A percentile compares a stretch with the other conserved stretches of the same genome.
Evolutionary conservation across 2,888 invertebrate genomes (phyloP).

Genomic region (Saturnia japonica): DNA sequence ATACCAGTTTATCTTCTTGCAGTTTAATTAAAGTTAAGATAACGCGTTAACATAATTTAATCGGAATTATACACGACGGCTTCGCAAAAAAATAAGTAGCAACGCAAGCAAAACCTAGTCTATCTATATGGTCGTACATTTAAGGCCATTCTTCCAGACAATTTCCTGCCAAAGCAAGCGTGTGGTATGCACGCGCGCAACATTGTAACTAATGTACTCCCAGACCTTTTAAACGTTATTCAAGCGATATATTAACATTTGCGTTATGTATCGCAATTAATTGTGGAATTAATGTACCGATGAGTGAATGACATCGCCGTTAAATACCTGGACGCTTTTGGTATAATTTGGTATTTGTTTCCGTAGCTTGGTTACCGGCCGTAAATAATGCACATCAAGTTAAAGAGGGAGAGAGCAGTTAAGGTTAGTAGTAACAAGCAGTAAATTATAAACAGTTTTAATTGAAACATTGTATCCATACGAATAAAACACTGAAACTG

Average conservation of each 20-base stretch:
- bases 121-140: constrained; percentile 12
- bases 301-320: not conserved
- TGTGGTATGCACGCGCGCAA: constrained; percentile 20
- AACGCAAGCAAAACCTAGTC: not conserved
- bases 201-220: constrained; percentile 18
- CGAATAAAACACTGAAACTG: not conserved
- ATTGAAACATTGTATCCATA: not conserved
- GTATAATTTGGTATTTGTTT: not conserved
- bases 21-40: not conserved
- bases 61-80: not conserved
- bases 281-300: not conserved
- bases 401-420: too few relatives aligned
- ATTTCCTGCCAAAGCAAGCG: constrained; percentile 20
- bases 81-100: not conserved
- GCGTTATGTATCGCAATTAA: constrained; percentile 1
- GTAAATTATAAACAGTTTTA: not conserved
- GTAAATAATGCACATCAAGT: too few relatives aligned
- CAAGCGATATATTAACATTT: not conserved
- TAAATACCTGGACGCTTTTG: not conserved
- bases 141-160: constrained; percentile 18
- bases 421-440: too few relatives aligned
- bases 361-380: too few relatives aligned
- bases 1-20: not conserved
- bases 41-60: not conserved
- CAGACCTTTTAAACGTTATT: constrained; percentile 4